Evolutionary conservation across 2,888 invertebrate genomes (phyloP).

Genomic region (Volucella bombylans): DNA sequence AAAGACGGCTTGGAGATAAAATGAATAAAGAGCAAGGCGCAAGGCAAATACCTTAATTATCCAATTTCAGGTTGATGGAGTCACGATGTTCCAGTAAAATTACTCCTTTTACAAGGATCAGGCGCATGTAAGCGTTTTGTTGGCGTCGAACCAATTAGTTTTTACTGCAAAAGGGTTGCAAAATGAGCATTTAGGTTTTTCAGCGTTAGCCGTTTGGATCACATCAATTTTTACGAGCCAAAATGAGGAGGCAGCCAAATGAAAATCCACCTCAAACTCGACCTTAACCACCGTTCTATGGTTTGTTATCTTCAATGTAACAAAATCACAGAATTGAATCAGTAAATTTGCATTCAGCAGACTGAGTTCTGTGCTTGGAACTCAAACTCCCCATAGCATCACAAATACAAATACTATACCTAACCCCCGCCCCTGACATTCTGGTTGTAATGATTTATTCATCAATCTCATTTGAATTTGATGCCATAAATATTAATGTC

Average conservation of each 20-base stretch:
- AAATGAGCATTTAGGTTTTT: constrained; percentile 3
- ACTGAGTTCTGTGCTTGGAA: constrained; percentile 37
- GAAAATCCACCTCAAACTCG: not conserved
- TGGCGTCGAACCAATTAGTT: constrained; percentile 57
- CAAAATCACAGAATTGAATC: constrained; percentile 66
- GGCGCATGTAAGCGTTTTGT: constrained; percentile 52
- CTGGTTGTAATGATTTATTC: constrained; percentile 68
- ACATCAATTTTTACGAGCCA: constrained; percentile 32
- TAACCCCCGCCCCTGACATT: not conserved
- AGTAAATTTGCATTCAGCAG: constrained; percentile 68
- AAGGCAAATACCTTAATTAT: constrained; percentile 64
- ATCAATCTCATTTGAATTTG: constrained; percentile 74
- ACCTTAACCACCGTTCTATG: constrained; percentile 13
- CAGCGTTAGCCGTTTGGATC: not conserved
- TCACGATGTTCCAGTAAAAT: constrained; percentile 63
- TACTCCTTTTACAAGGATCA: constrained; percentile 41
- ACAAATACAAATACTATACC: not conserved
- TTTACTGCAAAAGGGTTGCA: constrained; percentile 31
- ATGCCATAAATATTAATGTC: constrained; percentile 71
- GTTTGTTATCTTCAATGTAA: constrained; percentile 50
- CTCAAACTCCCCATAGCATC: too few relatives aligned
- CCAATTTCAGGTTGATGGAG: constrained; percentile 62
- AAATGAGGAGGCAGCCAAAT: constrained; percentile 16
- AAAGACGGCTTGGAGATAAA: too few relatives aligned
- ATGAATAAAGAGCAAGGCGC: constrained; percentile 17